Evolutionary conservation across 1,140 invertebrate species (phyloP), one percentile per base, ranked within the genome.

Genomic region (Contarinia nasturtii): DNA sequence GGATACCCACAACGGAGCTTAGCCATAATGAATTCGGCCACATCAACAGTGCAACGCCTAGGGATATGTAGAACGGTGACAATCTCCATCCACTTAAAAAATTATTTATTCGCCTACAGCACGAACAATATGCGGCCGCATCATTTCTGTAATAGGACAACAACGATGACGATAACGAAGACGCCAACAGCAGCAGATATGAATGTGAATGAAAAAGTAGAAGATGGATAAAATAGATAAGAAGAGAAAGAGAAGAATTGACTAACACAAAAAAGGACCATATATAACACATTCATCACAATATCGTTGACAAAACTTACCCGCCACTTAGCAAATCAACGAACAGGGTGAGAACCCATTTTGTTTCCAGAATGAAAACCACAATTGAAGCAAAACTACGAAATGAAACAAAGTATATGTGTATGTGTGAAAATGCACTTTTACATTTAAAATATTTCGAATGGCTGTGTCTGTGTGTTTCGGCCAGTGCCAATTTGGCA

Each of bases 21-120:
- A 62, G 51, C 60, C 60, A 62, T 19, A 62, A 49, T 61, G 60
- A 60, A 47, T 62, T 58, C 3, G 60, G 60, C 52, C 56, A 61
- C 33, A 62, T 44, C 41, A 60, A 53, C 22, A 62, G 49, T 20
- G 54, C 54, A 44, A 55, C 52, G 44, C 58, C 60, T 46, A 61
- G 48, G 42, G 51, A 52, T 38, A 58, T 51, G 52, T 62, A 62
- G 18, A 57, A 49, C 22, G 57, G 57, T 34, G 58, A 52, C 12
- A 60, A 52, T 10, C 58, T 51, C 60, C 60, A 62, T 2, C 58
- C 51, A 15, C 59, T 57, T 22, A 55, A 48, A 44, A 55, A 34
- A 33, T 51, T 49, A 20, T 33, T 43, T 15, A 47, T 45, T 21
- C 53, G 52, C 58, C 59, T 60, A 41, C 57, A 60, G 45, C 38